phyloP scores from a whole-genome alignment of 2,113 vertebrate species.

The Sitta europaea region DNA sequence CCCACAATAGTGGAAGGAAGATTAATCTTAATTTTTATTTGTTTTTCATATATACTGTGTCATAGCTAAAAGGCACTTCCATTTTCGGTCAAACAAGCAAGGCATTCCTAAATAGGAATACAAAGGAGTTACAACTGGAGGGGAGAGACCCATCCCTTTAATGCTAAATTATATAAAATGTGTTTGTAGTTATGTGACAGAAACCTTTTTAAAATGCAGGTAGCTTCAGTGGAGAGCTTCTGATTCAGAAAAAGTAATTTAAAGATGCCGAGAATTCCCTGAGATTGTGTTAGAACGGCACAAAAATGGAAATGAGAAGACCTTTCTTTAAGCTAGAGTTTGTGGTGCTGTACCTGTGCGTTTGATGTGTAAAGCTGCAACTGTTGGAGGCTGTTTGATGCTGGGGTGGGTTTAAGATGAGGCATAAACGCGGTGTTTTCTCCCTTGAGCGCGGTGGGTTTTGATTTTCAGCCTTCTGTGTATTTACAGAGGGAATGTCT shows the following conservation, averaged over 20 bases:
- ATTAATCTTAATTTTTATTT: conserved; percentile 70
- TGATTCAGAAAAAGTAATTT: background rate
- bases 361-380: background rate
- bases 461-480: background rate
- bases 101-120: conserved; percentile 73
- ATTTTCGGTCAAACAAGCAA: conserved; percentile 72
- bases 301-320: background rate
- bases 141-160: conserved; percentile 25
- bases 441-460: background rate
- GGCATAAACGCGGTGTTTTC: background rate
- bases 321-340: background rate
- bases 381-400: background rate
- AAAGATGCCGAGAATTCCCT: background rate
- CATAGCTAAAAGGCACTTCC: conserved; percentile 66
- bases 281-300: background rate
- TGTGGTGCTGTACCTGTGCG: background rate
- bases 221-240: background rate
- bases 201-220: conserved; percentile 3
- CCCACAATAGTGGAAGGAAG: conserved; percentile 57
- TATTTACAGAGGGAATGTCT: background rate
- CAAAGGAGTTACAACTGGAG: conserved; percentile 53
- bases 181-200: background rate
- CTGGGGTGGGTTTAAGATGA: background rate
- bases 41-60: conserved; percentile 68
- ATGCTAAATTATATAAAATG: conserved; percentile 5